A percentile compares a stretch with the other conserved stretches of the same genome.
phyloP scores from a whole-genome alignment of 2,797 vertebrate genomes.

The Lacerta bilineata region DNA sequence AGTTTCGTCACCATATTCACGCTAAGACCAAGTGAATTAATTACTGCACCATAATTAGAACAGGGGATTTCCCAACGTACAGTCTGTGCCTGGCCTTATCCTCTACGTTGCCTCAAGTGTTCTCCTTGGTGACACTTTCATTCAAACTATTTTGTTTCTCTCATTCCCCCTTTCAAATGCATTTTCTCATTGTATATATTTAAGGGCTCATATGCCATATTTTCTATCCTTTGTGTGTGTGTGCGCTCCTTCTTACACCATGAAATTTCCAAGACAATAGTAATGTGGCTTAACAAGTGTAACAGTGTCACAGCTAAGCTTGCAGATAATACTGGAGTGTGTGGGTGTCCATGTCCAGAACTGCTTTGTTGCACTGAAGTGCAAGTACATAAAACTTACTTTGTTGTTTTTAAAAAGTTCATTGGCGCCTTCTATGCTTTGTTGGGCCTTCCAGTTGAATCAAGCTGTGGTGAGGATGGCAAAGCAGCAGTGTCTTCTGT shows the following conservation, averaged over 20 bases:
- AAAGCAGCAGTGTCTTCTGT: not conserved
- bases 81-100: not conserved
- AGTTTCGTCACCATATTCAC: not conserved
- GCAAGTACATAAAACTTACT: not conserved
- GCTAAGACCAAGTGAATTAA: not conserved
- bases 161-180: not conserved
- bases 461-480: not conserved
- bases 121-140: not conserved
- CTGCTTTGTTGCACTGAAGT: not conserved
- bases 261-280: not conserved
- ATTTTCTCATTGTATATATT: not conserved
- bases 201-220: no score
- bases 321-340: no score
- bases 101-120: not conserved
- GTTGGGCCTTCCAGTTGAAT: not conserved
- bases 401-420: not conserved
- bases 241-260: not conserved
- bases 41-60: not conserved
- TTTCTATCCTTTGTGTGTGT: not conserved
- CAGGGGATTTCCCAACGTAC: not conserved
- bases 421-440: not conserved
- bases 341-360: no score
- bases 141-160: not conserved
- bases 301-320: no score
- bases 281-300: no score